A percentile compares a stretch with the other conserved stretches of the same genome.
Evolutionary conservation across 2,113 vertebrate genomes (phyloP).

Genomic region (Tricholaema leucomelas): DNA sequence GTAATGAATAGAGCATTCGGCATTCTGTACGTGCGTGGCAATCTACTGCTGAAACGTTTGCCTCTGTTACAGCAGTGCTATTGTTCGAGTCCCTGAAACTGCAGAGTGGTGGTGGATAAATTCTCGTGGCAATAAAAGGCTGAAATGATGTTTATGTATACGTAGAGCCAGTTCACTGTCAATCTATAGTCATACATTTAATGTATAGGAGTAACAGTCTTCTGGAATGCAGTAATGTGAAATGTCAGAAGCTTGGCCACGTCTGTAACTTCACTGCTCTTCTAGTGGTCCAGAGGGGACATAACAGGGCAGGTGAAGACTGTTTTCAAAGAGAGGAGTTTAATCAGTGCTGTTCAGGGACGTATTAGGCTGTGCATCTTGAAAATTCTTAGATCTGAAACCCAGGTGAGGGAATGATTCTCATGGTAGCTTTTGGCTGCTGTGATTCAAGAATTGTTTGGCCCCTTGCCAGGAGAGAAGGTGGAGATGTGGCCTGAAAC

Average conservation of each 20-base stretch:
- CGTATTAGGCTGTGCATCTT: neutral
- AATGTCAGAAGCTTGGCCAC: neutral
- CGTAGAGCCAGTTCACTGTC: neutral
- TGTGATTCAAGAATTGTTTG: neutral
- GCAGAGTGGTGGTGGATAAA: neutral
- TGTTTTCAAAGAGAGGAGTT: neutral
- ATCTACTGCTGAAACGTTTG: conserved; percentile 30
- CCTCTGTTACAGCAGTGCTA: neutral
- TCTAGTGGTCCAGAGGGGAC: neutral
- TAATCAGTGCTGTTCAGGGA: neutral
- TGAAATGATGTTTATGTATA: neutral
- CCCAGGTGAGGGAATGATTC: neutral
- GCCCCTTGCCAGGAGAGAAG: neutral
- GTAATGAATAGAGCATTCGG: conserved; percentile 27
- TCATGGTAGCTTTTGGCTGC: neutral
- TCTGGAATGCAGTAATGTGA: neutral
- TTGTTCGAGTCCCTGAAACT: conserved; percentile 26
- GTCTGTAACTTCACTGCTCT: neutral
- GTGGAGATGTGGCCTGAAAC: neutral
- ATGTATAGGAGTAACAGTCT: neutral
- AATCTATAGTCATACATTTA: neutral
- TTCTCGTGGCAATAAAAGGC: conserved; percentile 22
- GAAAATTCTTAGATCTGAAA: neutral
- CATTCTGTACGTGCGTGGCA: neutral
- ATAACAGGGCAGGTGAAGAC: neutral